These are phyloP conservation scores for Brachypalpus laphriformis DNA, from an alignment of 2,888 invertebrate genomes.

Conservation along the genomic window DNA sequence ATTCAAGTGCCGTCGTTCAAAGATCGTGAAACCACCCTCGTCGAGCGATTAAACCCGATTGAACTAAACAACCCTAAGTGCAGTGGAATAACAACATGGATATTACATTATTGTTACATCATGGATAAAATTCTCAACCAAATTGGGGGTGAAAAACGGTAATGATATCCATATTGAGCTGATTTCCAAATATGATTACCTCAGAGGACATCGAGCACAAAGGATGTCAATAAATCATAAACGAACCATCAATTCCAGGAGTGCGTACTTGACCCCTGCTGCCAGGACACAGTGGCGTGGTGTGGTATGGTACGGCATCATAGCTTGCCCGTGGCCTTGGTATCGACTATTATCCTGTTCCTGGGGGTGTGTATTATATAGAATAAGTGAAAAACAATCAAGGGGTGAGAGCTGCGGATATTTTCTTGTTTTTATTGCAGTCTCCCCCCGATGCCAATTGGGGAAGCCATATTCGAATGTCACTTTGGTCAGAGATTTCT, in stretches of 20 bases:
- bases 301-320: constrained; percentile 23
- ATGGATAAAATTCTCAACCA: constrained; percentile 71
- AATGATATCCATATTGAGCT: constrained; percentile 74
- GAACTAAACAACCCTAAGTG: constrained; percentile 71
- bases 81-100: constrained; percentile 67
- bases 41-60: constrained; percentile 69
- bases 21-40: constrained; percentile 63
- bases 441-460: constrained; percentile 17
- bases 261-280: constrained; percentile 73
- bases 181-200: constrained; percentile 73
- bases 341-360: constrained; percentile 63
- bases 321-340: constrained; percentile 49
- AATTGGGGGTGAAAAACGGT: constrained; percentile 74
- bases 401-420: constrained; percentile 34
- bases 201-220: constrained; percentile 75
- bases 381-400: constrained; percentile 68
- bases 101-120: constrained; percentile 74
- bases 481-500: constrained; percentile 44
- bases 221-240: constrained; percentile 76
- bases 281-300: background rate
- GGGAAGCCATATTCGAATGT: constrained; percentile 59
- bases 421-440: constrained; percentile 59
- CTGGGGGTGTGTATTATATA: constrained; percentile 38
- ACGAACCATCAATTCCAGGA: constrained; percentile 75
- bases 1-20: constrained; percentile 57